Conservation (phyloP, 2,797 vertebrate genomes). For the Hemibagrus guttatus region DNA sequence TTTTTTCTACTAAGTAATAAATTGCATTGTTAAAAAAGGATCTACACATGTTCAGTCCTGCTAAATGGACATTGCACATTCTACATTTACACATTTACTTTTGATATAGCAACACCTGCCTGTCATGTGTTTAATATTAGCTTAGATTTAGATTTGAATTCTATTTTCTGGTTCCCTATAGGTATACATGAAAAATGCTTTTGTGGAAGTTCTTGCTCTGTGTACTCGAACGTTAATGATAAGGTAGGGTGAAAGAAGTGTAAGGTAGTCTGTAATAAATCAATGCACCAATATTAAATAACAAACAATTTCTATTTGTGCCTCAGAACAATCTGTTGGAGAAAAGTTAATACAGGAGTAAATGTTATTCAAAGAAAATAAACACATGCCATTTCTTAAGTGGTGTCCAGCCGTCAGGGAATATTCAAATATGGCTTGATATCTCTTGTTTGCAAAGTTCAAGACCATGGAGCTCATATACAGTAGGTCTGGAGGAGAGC, state of each 20-base stretch:
- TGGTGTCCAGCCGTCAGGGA: constrained; percentile 8
- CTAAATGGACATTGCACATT: background rate
- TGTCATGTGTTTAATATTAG: background rate
- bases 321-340: background rate
- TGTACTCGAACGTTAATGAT: background rate
- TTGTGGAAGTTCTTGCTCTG: too few species aligned
- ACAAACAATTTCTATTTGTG: background rate
- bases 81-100: background rate
- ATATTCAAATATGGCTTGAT: constrained; percentile 17
- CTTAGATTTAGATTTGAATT: background rate
- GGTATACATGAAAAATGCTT: background rate
- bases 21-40: constrained; percentile 45
- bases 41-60: background rate
- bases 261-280: background rate
- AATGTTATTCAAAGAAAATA: constrained; percentile 7
- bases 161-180: background rate
- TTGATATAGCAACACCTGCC: background rate
- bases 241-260: background rate
- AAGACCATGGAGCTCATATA: constrained; percentile 24
- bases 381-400: constrained; percentile 10
- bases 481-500: constrained; percentile 26
- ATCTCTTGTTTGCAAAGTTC: constrained; percentile 22
- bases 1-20: constrained; percentile 49
- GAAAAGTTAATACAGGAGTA: background rate
- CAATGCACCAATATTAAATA: background rate